Evolutionary conservation across 2,888 invertebrate genomes (phyloP).

Genomic region (Ormyrus rosae): DNA sequence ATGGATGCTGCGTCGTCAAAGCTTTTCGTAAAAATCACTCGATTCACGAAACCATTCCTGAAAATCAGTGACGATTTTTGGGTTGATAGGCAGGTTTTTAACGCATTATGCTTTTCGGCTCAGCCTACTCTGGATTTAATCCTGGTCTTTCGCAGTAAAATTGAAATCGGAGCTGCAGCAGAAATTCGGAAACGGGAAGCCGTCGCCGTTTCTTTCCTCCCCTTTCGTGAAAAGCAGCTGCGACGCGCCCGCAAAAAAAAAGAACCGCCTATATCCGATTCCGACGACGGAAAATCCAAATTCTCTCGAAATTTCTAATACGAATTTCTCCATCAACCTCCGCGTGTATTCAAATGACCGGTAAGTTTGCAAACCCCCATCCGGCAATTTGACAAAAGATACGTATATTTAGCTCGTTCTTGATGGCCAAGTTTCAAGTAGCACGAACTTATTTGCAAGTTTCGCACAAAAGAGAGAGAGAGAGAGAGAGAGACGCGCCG

Average conservation of each 20-base stretch:
- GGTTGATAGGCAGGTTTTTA: neutral
- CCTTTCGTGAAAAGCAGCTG: neutral
- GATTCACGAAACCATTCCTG: no score
- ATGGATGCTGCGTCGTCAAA: no score
- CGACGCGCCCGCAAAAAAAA: slow-evolving; percentile 6
- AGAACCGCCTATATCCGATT: slow-evolving; percentile 26
- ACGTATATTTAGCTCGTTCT: no score
- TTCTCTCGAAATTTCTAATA: slow-evolving; percentile 11
- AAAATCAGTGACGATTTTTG: no score
- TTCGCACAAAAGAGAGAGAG: no score
- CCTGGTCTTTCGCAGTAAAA: neutral
- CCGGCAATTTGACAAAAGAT: neutral
- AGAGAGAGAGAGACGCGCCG: no score
- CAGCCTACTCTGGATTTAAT: neutral
- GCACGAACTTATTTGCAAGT: no score
- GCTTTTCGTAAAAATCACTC: no score
- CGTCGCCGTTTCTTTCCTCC: neutral
- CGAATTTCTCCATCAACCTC: neutral
- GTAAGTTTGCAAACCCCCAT: neutral
- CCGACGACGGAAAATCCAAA: slow-evolving; percentile 8
- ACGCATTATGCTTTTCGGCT: neutral
- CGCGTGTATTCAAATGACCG: neutral
- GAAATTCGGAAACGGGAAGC: slow-evolving; percentile 18
- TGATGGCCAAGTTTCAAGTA: no score
- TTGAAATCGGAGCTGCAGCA: slow-evolving; percentile 18